Evolutionary conservation across 2,113 vertebrate species (phyloP).

Genomic region (Calyptomena viridis): DNA sequence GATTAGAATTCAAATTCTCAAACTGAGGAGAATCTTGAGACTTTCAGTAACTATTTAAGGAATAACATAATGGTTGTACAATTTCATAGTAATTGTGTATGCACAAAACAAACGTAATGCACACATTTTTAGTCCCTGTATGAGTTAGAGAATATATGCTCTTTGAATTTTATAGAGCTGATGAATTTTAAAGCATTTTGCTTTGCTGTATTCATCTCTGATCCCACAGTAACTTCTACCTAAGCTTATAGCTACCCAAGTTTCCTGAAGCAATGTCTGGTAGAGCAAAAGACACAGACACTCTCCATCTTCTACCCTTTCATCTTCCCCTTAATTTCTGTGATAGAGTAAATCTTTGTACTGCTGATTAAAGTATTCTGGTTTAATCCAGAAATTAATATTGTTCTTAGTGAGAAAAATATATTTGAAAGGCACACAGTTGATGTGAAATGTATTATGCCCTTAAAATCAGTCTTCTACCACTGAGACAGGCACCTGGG

Average conservation of each 20-base stretch:
- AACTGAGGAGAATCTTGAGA: not conserved
- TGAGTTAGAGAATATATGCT: not conserved
- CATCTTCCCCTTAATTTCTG: not conserved
- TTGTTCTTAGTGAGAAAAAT: not conserved
- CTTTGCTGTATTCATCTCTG: not conserved
- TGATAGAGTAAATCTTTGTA: not conserved
- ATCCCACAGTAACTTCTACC: not conserved
- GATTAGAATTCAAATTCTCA: not conserved
- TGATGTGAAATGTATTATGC: not conserved
- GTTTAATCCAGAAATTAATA: not conserved
- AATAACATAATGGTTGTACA: not conserved
- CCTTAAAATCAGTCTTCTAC: not conserved
- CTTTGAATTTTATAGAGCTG: not conserved
- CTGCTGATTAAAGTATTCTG: not conserved
- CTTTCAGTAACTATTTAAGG: not conserved
- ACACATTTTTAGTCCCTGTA: not conserved
- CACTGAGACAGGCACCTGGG: not conserved
- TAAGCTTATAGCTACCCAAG: not conserved
- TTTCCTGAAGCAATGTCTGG: not conserved
- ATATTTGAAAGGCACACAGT: not conserved
- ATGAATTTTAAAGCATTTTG: not conserved
- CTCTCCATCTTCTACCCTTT: not conserved
- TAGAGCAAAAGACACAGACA: not conserved
- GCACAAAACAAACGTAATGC: not conserved
- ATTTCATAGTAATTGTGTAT: not conserved